A percentile compares a stretch with the other conserved stretches of the same genome.
Conservation (phyloP, 2,888 invertebrate genomes). For the Polietes domitor region DNA sequence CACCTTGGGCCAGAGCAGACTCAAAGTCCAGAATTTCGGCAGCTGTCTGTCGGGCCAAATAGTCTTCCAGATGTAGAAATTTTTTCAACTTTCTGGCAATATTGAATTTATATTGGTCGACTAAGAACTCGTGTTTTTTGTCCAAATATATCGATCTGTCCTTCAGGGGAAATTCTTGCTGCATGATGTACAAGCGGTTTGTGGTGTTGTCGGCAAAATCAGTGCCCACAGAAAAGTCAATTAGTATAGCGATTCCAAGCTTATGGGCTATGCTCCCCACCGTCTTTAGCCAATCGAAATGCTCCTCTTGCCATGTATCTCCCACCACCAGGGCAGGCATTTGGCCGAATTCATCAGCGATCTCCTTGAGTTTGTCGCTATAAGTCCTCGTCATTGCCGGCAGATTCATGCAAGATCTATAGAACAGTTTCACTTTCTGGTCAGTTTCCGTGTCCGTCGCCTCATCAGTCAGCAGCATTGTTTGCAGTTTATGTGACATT, state of each 20-base stretch:
- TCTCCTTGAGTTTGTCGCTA: constrained; percentile 63
- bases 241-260: constrained; percentile 68
- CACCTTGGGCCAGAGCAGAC: constrained; percentile 68
- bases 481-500: constrained; percentile 70
- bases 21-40: constrained; percentile 73
- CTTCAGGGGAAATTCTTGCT: constrained; percentile 68
- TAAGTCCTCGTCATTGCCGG: constrained; percentile 47
- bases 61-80: constrained; percentile 62
- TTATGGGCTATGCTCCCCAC: constrained; percentile 67
- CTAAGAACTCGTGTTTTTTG: constrained; percentile 43
- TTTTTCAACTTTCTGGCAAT: constrained; percentile 61
- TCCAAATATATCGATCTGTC: constrained; percentile 69
- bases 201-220: constrained; percentile 60
- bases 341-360: constrained; percentile 71
- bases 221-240: constrained; percentile 68
- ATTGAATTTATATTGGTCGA: background rate
- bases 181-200: constrained; percentile 68
- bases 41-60: constrained; percentile 69
- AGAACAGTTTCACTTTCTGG: constrained; percentile 75
- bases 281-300: constrained; percentile 74
- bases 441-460: constrained; percentile 70
- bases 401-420: constrained; percentile 73
- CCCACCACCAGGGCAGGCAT: constrained; percentile 73
- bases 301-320: constrained; percentile 69
- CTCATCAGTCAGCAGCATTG: constrained; percentile 61